Percentiles rank a stretch among this genome's conserved stretches.
Evolutionary conservation across 2,888 invertebrate species (phyloP).

Genomic region (Actias luna): DNA sequence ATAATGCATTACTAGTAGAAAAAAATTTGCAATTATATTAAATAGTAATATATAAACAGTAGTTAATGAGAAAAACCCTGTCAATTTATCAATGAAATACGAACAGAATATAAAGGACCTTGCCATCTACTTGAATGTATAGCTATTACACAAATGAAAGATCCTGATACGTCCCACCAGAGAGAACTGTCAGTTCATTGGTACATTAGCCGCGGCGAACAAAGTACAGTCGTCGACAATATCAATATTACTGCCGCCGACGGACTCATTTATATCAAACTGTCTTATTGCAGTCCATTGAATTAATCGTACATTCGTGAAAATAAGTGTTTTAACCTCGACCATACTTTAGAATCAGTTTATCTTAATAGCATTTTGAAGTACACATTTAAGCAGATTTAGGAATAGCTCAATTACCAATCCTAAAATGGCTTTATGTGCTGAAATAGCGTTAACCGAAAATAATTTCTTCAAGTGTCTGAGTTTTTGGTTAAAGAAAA

Average conservation of each 20-base stretch:
- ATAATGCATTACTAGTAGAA: too few species aligned
- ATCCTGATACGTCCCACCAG: constrained; percentile 18
- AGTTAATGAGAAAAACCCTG: background rate
- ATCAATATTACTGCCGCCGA: constrained; percentile 47
- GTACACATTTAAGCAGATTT: background rate
- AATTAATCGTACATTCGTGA: constrained; percentile 40
- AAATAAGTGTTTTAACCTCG: background rate
- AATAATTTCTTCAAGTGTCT: background rate
- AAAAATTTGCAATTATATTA: too few species aligned
- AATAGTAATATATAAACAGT: background rate
- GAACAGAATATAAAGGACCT: constrained; percentile 7
- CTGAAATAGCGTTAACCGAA: too few species aligned
- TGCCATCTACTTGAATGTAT: background rate
- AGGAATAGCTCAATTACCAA: background rate
- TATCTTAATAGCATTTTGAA: background rate
- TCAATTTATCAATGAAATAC: constrained; percentile 9
- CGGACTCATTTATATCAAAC: constrained; percentile 40
- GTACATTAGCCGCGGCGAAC: constrained; percentile 44
- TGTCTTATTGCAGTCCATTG: constrained; percentile 47
- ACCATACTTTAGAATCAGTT: background rate
- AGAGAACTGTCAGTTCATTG: constrained; percentile 45
- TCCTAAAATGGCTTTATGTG: too few species aligned
- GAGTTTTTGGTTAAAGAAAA: background rate
- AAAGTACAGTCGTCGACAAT: constrained; percentile 59
- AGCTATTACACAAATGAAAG: constrained; percentile 14